phyloP scores from a whole-genome alignment of 2,888 invertebrate genomes.

The Tiliacea citrago region DNA sequence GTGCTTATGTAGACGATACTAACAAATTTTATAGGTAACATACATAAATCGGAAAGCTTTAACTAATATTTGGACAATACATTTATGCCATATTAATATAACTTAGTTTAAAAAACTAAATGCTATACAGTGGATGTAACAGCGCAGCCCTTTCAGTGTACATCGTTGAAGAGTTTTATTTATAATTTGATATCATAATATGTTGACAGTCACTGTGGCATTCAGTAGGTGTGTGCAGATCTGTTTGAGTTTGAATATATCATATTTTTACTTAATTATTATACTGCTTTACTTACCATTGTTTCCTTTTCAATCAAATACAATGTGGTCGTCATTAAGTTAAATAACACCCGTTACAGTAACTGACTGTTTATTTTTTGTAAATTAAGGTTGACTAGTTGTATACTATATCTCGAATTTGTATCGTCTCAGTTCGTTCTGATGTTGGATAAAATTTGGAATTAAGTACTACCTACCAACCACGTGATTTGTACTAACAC shows the following conservation, averaged over 20 bases:
- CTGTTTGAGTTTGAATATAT: constrained; percentile 34
- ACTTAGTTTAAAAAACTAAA: constrained; percentile 72
- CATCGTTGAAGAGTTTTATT: constrained; percentile 63
- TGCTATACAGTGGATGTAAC: constrained; percentile 52
- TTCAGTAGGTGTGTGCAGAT: constrained; percentile 47
- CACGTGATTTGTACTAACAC: background rate
- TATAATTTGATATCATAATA: constrained; percentile 72
- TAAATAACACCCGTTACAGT: constrained; percentile 35
- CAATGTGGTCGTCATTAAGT: constrained; percentile 17
- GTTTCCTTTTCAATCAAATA: constrained; percentile 1
- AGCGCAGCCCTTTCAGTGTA: constrained; percentile 60
- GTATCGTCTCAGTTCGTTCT: background rate
- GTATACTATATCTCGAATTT: background rate
- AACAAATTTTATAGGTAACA: constrained; percentile 71
- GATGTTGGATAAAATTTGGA: background rate
- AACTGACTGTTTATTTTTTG: background rate
- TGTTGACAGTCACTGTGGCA: constrained; percentile 62
- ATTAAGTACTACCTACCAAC: background rate
- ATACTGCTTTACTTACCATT: constrained; percentile 11
- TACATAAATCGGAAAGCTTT: constrained; percentile 82
- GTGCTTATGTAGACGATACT: constrained; percentile 71
- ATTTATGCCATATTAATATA: constrained; percentile 81
- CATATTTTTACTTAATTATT: constrained; percentile 13
- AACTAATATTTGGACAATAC: constrained; percentile 82
- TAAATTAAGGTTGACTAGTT: background rate